A percentile compares a stretch with the other conserved stretches of the same genome.
phyloP scores from a whole-genome alignment of 2,888 invertebrate species.

The Aphidius colemani region DNA sequence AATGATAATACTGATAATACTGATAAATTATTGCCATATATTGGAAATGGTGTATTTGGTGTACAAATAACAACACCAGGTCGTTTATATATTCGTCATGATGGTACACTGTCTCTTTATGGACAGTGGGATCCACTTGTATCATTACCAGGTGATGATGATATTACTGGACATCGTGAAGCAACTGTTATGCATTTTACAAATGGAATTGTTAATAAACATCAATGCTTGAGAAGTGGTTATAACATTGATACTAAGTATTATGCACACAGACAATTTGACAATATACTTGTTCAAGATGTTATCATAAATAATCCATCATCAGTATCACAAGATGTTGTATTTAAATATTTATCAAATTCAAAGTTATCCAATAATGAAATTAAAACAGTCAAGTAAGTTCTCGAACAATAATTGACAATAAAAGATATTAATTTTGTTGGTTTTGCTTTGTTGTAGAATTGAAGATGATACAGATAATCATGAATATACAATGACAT shows the following conservation, averaged over 20 bases:
- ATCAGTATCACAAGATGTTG: conserved; percentile 65
- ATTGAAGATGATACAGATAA: conserved; percentile 61
- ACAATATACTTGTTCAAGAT: conserved; percentile 81
- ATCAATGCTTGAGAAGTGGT: conserved; percentile 71
- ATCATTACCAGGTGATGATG: conserved; percentile 62
- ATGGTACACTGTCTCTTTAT: conserved; percentile 70
- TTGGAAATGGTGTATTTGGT: conserved; percentile 77
- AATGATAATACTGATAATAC: conserved; percentile 64
- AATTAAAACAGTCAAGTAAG: conserved; percentile 63
- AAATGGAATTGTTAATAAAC: conserved; percentile 69
- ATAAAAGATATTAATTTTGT: conserved; percentile 5
- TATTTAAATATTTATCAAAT: conserved; percentile 62
- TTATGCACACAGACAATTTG: conserved; percentile 80
- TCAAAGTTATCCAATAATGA: conserved; percentile 66
- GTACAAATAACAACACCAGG: conserved; percentile 66
- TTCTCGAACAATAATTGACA: conserved; percentile 17
- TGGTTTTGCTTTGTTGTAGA: conserved; percentile 34
- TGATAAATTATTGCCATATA: conserved; percentile 68
- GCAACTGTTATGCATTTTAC: conserved; percentile 73
- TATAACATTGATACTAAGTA: conserved; percentile 70
- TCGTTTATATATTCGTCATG: conserved; percentile 70
- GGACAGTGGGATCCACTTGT: conserved; percentile 72
- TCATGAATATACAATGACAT: conserved; percentile 66
- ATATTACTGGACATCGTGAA: conserved; percentile 64
- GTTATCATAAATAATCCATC: conserved; percentile 78